Evolutionary conservation across 1,140 invertebrate species (phyloP), one percentile per base, ranked within the genome.

Genomic region (Panagrolaimus sp.): DNA sequence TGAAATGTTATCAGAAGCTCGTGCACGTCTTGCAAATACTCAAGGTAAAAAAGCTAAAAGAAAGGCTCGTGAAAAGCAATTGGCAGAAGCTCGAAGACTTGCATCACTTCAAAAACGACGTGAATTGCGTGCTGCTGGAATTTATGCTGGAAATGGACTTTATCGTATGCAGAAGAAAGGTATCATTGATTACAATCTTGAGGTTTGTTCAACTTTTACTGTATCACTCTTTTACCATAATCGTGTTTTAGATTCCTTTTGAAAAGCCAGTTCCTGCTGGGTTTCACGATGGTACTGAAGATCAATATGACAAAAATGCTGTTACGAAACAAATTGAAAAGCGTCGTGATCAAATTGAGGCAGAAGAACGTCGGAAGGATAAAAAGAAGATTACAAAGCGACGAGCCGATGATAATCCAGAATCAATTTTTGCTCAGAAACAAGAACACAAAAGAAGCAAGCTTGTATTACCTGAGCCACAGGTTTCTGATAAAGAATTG

Each of bases 31-130:
- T 26, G 96, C 96, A 1, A 99, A 99, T 84, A 99, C 96, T 1
- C 96, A 99, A 83, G 96, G 96, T 38, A 98, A 99, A 84, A 98
- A 98, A 83, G 96, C 96, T 0, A 99, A 99, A 83, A 87, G 96
- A 43, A 99, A 99, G 86, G 96, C 96, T 0, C 87, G 96, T 66
- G 96, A 99, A 84, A 98, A 98, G 82, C 96, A 99, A 84, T 85
- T 99, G 65, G 95, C 98, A 84, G 96, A 98, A 86, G 96, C 96
- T 0, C 88, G 96, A 58, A 87, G 96, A 58, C 86, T 99, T 28
- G 96, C 96, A 43, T 91, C 95, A 1, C 83, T 99, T 52, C 96
- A 98, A 83, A 99, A 99, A 84, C 87, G 94, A 15, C 86, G 96
- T 66, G 96, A 99, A 85, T 86, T 99, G 7, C 88, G 94, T 81